Base-by-base conservation (phyloP, 2,888 invertebrate species). In the Calameuta pallipes region DNA sequence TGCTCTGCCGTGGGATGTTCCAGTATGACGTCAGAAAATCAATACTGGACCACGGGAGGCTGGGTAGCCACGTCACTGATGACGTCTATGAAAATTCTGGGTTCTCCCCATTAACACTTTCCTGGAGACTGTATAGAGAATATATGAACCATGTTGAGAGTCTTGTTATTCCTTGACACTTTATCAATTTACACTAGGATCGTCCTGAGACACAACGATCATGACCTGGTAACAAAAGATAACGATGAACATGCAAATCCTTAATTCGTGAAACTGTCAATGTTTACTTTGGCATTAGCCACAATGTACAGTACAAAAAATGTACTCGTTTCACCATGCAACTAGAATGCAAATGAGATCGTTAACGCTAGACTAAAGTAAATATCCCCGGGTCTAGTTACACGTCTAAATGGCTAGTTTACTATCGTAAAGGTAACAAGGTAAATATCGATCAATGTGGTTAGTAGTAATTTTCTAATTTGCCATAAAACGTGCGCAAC, bases 11-110 rank as follows among this genome's bases (percentile, higher is more conserved):
- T 71, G 71, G 31, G 11, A 34, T 9, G 31, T 70, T 69, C 75
- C 70, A 36, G 73, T 33, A n/a, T 84, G 83, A 86, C 85, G 84
- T 86, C 86, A 85, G 30, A 11, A 74, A 83, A 85, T 85, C 85
- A 83, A 85, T 86, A 82, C 31, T 31, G 71, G 71, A 71, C 74
- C 31, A 31, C 75, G 30, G 75, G 75, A 79, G 74, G 73, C 78
- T 76, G 75, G 69, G 73, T 37, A 69, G 13, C 79, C 80, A 81
- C 84, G 86, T 86, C 84, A 85, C 31, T 35, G 73, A 82, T 84
- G 80, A 79, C 80, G 80, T 75, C 6, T 23, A 56, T 56, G 23
- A 56, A 56, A 56, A 56, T 56, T 15, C 56, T 9, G 56, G 23
- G 15, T 56, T 23, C 56, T 56, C 23, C 6, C 9, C 23, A 56